Evolutionary conservation across 2,888 invertebrate genomes (phyloP).

Genomic region (Apamea epomidion): DNA sequence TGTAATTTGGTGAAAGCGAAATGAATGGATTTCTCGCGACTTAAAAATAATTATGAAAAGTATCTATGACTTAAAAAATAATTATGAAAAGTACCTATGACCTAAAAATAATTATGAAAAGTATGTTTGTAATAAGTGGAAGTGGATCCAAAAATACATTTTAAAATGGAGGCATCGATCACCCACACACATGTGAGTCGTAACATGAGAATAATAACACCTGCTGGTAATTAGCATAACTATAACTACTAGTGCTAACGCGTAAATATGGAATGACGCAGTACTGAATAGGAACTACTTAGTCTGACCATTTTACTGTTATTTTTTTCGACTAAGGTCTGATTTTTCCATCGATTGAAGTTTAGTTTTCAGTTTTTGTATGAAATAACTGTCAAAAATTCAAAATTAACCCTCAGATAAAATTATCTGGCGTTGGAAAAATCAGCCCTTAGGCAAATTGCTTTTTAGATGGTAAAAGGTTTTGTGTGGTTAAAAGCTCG

Average conservation of each 20-base stretch:
- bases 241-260: conserved; percentile 24
- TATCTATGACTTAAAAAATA: background rate
- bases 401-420: too few relatives aligned
- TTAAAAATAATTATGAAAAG: background rate
- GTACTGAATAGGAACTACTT: background rate
- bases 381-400: too few relatives aligned
- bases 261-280: conserved; percentile 41
- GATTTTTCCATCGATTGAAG: too few relatives aligned
- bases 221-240: conserved; percentile 49
- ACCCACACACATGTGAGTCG: background rate
- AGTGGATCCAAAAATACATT: conserved; percentile 1
- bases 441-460: background rate
- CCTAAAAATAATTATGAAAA: background rate
- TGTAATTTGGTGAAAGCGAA: background rate
- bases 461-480: background rate
- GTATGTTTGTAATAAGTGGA: conserved; percentile 1
- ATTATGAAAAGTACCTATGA: background rate
- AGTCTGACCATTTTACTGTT: background rate
- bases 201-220: conserved; percentile 30
- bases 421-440: too few relatives aligned
- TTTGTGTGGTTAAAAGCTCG: too few relatives aligned
- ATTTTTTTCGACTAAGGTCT: conserved; percentile 9
- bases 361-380: too few relatives aligned
- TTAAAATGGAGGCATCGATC: conserved; percentile 10
- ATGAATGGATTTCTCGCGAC: background rate